A percentile compares a stretch with the other conserved stretches of the same genome.
Conservation (phyloP, 2,113 vertebrate species). For the Lucifuga dentata region DNA sequence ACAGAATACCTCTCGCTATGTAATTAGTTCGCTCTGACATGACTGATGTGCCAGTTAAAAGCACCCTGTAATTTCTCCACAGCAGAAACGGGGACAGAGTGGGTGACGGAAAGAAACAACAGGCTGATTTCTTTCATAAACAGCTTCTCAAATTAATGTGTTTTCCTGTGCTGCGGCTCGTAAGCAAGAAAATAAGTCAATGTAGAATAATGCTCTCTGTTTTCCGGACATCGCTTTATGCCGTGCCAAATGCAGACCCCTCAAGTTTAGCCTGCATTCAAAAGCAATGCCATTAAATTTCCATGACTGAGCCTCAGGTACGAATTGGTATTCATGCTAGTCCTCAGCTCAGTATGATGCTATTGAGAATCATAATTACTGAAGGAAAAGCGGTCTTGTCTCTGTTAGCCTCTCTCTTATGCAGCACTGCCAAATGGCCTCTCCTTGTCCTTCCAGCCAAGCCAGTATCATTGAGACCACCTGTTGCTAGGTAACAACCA, state of each 20-base stretch:
- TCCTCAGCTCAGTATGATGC: constrained; percentile 46
- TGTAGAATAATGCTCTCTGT: constrained; percentile 18
- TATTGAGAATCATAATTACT: constrained; percentile 59
- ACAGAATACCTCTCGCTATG: constrained; percentile 6
- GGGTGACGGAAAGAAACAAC: not conserved
- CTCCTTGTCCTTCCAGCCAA: constrained; percentile 42
- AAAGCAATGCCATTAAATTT: constrained; percentile 66
- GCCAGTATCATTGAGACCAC: constrained; percentile 59
- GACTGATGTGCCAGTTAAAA: constrained; percentile 24
- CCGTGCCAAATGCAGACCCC: constrained; percentile 36
- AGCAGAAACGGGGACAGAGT: constrained; percentile 2
- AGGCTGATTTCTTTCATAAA: not conserved
- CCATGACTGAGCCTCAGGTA: constrained; percentile 52
- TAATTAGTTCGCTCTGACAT: constrained; percentile 38
- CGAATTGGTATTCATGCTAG: constrained; percentile 67
- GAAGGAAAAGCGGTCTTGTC: constrained; percentile 42
- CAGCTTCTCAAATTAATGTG: not conserved
- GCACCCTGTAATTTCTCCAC: constrained; percentile 38
- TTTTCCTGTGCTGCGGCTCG: constrained; percentile 19
- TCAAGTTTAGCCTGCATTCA: constrained; percentile 26
- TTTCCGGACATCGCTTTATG: constrained; percentile 23
- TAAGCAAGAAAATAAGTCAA: constrained; percentile 5
- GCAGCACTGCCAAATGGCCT: constrained; percentile 34
- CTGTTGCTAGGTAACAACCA: constrained; percentile 78
- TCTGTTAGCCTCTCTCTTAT: constrained; percentile 28